Evolutionary conservation across 1,140 invertebrate species (phyloP), one percentile per base, ranked within the genome.

Genomic region (Nephotettix cincticeps): DNA sequence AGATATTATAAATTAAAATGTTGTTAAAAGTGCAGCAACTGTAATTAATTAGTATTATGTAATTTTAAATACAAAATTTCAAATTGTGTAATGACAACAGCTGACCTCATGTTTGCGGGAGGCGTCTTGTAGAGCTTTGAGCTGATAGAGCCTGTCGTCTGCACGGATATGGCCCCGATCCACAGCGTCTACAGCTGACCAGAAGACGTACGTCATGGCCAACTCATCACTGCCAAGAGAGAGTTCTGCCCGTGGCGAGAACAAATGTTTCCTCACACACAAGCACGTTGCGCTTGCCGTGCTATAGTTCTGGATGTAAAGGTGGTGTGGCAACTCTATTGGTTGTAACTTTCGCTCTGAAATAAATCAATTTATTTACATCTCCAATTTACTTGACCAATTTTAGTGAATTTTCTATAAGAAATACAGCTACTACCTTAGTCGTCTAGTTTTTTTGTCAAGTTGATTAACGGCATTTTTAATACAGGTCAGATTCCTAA

Each of bases 231-330:
- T 77, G 78, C 85, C 83, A 58, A 95, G 81, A 27, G 86, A 84
- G 17, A 91, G 84, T 81, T 96, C 94, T 76, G 86, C 86, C 43
- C 84, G 80, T 32, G 93, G 82, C 36, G 92, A 90, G 83, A 99
- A 99, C 27, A 99, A 82, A 96, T 97, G 99, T 83, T 95, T 95
- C 47, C 93, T 87, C 47, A 99, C 85, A 65, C 91, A 88, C n/a
- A 99, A 85, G 81, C 98, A 99, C 14, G 95, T 98, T 64, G 94
- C 93, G 28, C 95, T 96, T 25, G 97, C 97, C n/a, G 97, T 99
- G 72, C 94, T 97, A 79, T 99, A 99, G 83, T 99, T 99, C 84
- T 99, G 96, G 75, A 99, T 97, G 81, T 99, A 99, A 61, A 99
- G 85, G 77, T 96, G 95, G 82, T 99, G 97, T 0, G 97, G 97